Base-by-base conservation (phyloP, 2,888 invertebrate species). In the Volucella bombylans region DNA sequence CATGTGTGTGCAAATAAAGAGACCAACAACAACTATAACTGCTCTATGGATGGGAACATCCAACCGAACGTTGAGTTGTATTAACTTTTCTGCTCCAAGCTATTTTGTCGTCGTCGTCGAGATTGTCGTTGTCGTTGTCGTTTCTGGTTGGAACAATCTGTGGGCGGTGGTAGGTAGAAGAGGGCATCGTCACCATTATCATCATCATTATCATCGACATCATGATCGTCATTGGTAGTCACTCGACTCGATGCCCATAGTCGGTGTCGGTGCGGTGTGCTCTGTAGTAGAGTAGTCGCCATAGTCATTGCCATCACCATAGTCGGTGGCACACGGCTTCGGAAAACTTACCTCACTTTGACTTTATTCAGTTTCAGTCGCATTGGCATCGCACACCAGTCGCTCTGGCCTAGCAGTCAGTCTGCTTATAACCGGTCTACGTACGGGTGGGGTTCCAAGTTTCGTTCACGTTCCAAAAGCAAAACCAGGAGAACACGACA, bases 371-470 rank as follows among this genome's bases (percentile, higher is more conserved):
- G 69, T 73, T 79, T 83, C 83, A 59, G 69, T 73, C 68, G 80
- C 80, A 76, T 82, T 61, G 65, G 82, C 72, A 79, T 79, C 79
- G 83, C 74, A 83, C 79, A 80, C 73, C 68, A 73, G 62, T 68
- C 68, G 69, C 74, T 67, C 54, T 72, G 43, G 15, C 50, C 41
- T 68, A 50, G 67, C 67, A 69, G 76, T 76, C 81, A 85, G 85
- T 85, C 81, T 85, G 85, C 81, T 85, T 76, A 85, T 81, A 85
- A 85, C 85, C 85, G 85, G 85, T 85, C 69, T 85, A 80, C 79
- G 79, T 80, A 74, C 81, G 81, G 85, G 85, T 85, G 81, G 85
- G 85, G 83, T 79, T 80, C 72, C 77, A 49, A 31, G 39, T 43
- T 43, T 10, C 8, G 14, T 49, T 31, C 31, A 31, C 31, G 31